These are phyloP conservation scores for Drosophila parabipectinata DNA, from an alignment of 1,140 invertebrate genomes.

Conservation along the genomic window DNA sequence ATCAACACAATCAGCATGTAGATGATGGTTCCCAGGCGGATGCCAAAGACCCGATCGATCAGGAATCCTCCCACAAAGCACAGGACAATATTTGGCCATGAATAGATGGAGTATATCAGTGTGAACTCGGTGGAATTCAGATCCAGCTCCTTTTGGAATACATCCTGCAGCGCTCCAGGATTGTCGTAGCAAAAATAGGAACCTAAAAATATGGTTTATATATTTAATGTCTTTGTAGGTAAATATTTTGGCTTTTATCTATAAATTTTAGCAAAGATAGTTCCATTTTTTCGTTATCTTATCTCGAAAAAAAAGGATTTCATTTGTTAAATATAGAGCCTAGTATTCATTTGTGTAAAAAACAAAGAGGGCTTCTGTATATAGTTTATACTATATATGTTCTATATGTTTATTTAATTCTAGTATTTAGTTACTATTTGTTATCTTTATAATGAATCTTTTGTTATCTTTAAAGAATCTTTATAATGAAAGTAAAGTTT, in stretches of 20 bases:
- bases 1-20: conserved; percentile 92
- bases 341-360: background rate
- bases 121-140: conserved; percentile 93
- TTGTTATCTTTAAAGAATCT: no score
- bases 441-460: no score
- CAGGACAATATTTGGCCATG: conserved; percentile 98
- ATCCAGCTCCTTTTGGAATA: conserved; percentile 93
- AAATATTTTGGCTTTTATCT: background rate
- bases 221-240: background rate
- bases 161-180: conserved; percentile 95
- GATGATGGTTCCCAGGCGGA: conserved; percentile 95
- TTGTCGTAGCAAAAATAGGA: conserved; percentile 99
- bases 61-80: conserved; percentile 98
- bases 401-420: no score
- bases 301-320: background rate
- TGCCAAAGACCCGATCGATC: conserved; percentile 97
- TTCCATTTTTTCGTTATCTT: background rate
- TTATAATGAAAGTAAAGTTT: no score
- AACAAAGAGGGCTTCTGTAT: background rate
- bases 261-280: background rate
- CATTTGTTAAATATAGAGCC: background rate
- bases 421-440: no score
- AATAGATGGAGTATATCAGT: conserved; percentile 96
- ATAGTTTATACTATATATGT: background rate
- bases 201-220: conserved; percentile 71